Conservation (phyloP, 2,888 invertebrate genomes). For the Dromius quadrimaculatus region DNA sequence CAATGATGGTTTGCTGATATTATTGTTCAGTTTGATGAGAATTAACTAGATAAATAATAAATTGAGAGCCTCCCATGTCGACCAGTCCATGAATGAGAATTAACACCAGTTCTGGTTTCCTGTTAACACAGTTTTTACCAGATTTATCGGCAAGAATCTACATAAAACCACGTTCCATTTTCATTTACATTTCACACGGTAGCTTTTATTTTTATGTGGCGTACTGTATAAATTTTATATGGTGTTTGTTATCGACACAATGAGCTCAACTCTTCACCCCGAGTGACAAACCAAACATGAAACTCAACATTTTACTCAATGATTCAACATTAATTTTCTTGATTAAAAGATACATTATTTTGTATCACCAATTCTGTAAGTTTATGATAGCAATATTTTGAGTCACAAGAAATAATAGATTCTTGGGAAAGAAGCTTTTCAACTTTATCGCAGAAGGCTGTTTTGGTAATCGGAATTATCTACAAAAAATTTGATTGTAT, state of each 20-base stretch:
- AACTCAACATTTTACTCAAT: slow-evolving; percentile 12
- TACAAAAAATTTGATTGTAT: slow-evolving; percentile 6
- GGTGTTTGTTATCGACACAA: slow-evolving; percentile 23
- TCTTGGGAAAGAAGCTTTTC: not conserved
- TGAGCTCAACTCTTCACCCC: slow-evolving; percentile 7
- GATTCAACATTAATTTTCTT: slow-evolving; percentile 21
- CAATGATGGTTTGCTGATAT: not conserved
- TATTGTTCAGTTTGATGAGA: not conserved
- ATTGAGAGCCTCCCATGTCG: not conserved
- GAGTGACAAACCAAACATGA: not conserved
- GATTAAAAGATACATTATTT: slow-evolving; percentile 27
- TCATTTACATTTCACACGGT: slow-evolving; percentile 31
- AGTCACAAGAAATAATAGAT: not conserved
- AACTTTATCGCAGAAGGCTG: not conserved
- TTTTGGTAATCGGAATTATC: slow-evolving; percentile 17
- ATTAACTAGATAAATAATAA: not conserved
- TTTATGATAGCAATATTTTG: slow-evolving; percentile 9
- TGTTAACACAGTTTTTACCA: not conserved
- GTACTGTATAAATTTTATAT: slow-evolving; percentile 24
- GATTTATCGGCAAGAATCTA: slow-evolving; percentile 23
- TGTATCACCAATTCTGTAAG: not conserved
- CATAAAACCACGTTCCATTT: slow-evolving; percentile 27
- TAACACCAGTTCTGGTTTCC: too few species aligned
- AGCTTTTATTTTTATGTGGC: slow-evolving; percentile 31
- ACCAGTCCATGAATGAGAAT: too few species aligned